Base-by-base conservation (phyloP, 2,797 vertebrate genomes). In the Cossypha caffra region DNA sequence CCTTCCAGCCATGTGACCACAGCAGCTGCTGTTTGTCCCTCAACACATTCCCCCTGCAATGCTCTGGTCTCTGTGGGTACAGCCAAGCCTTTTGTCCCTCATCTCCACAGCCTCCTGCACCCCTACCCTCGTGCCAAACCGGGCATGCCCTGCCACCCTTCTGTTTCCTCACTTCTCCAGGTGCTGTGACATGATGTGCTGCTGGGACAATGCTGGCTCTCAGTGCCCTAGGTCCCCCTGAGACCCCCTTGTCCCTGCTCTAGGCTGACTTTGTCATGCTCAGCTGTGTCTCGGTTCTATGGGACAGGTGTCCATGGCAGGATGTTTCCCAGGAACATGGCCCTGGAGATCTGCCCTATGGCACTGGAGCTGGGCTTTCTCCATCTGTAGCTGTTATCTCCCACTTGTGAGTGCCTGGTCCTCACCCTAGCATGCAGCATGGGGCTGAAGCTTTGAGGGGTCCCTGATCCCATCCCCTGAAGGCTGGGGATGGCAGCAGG, bases 1-100 rank as follows among this genome's bases (percentile, higher is more conserved):
- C 18, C 29, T 42, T 48, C 67, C 4, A 7, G 29, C 50, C 24
- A 5, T 13, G 31, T 1, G 0, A 59, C 31, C 0, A 0, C 28
- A 28, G 45, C 52, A 68, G 74, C 66, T 63, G 40, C 40, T 67
- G 4, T 47, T 74, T 78, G 37, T 63, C 69, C 45, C 58, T 58
- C 55, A 16, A 43, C n/a, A 35, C 16, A 35, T 54, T 31, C 15
- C 11, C 17, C 1, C 35, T 23, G 51, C 1, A 11, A 38, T n/a
- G 20, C 25, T 52, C 23, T 2, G 1, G 9, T 38, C 54, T 15
- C 38, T 64, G 25, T 3, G 11, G 45, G 12, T 38, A 51, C 11
- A 62, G 4, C 21, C 59, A 69, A 86, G 15, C 11, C 9, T 10
- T 64, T 45, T 77, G 33, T 24, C 23, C 23, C 71, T 82, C 63